A percentile compares a stretch with the other conserved stretches of the same genome.
Conservation (phyloP, 1,140 invertebrate species). For the Pogonomyrmex californicus region DNA sequence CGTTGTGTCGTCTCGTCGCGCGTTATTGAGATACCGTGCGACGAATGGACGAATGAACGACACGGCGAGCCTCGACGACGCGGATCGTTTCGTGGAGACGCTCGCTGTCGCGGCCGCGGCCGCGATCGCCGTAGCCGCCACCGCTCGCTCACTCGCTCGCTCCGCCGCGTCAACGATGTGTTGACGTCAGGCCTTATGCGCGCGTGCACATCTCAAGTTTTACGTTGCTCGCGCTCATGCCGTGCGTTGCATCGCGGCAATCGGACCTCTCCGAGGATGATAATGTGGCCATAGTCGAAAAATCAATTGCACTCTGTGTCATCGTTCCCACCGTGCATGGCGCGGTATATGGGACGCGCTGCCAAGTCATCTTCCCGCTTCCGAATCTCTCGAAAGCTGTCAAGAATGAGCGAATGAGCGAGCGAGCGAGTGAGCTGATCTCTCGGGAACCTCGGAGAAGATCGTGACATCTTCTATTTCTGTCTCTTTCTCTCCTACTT, state of each 20-base stretch:
- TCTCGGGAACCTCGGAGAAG: neutral
- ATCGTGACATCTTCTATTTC: conserved; percentile 15
- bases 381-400: conserved; percentile 28
- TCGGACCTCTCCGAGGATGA: neutral
- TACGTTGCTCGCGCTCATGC: neutral
- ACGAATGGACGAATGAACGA: conserved; percentile 18
- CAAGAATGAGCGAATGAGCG: conserved; percentile 14
- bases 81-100: conserved; percentile 2
- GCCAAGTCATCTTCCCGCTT: conserved; percentile 36
- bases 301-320: conserved; percentile 22
- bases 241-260: conserved; percentile 1
- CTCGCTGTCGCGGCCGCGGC: conserved; percentile 3
- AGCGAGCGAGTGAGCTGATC: neutral
- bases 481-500: neutral
- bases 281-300: neutral
- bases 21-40: conserved; percentile 37
- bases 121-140: neutral
- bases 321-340: conserved; percentile 26
- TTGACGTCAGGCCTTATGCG: conserved; percentile 42
- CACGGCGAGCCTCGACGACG: conserved; percentile 23
- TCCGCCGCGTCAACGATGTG: conserved; percentile 17
- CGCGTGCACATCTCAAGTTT: neutral
- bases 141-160: conserved; percentile 10
- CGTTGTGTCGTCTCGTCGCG: conserved; percentile 38
- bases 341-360: conserved; percentile 8